phyloP scores from a whole-genome alignment of 2,113 vertebrate species.

The Cyanistes caeruleus region DNA sequence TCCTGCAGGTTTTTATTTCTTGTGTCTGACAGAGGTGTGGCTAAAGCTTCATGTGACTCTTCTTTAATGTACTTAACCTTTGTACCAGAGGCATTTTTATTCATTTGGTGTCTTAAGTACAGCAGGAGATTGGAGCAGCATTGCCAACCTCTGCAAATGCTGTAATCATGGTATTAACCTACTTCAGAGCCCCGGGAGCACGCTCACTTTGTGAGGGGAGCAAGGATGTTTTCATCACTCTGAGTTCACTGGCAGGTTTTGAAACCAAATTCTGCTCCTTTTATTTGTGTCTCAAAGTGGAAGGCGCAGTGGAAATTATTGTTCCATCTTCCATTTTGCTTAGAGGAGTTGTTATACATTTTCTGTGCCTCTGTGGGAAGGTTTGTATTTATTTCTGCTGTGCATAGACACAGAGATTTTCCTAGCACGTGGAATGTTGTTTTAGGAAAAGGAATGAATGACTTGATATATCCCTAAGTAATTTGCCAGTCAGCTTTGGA shows the following conservation, averaged over 20 bases:
- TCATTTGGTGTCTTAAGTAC: background rate
- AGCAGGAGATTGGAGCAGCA: slow-evolving; percentile 26
- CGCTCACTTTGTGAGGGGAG: background rate
- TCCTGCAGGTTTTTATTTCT: background rate
- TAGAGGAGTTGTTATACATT: background rate
- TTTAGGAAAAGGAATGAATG: background rate
- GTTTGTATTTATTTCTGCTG: background rate
- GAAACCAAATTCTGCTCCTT: background rate
- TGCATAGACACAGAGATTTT: background rate
- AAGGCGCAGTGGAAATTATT: background rate
- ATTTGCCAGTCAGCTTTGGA: background rate
- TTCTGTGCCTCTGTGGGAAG: background rate
- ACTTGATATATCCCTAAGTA: background rate
- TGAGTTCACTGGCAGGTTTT: background rate
- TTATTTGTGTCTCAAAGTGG: background rate
- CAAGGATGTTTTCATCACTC: background rate
- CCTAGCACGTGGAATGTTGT: rapidly evolving
- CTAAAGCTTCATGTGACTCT: background rate
- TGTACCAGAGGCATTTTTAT: slow-evolving; percentile 3
- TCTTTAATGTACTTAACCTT: slow-evolving; percentile 40
- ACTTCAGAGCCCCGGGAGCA: background rate
- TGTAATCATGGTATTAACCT: slow-evolving; percentile 49
- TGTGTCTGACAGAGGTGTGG: background rate
- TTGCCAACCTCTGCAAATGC: slow-evolving; percentile 22
- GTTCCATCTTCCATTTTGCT: background rate